Conservation (phyloP, 2,797 vertebrate species). For the Acanthiza pusilla region DNA sequence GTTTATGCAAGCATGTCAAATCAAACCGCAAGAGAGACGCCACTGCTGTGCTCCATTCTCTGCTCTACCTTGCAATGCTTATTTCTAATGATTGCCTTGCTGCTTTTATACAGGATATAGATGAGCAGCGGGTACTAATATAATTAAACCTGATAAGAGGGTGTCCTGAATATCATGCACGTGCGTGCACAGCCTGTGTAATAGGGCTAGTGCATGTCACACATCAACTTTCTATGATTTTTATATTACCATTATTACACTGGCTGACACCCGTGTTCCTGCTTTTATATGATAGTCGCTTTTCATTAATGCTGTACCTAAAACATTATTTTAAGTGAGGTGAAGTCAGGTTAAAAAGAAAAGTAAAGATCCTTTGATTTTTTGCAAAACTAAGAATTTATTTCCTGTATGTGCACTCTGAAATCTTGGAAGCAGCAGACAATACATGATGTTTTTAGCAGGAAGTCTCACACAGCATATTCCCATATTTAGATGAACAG, state of each 20-base stretch:
- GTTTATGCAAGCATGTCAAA: constrained; percentile 41
- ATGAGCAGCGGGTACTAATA: constrained; percentile 41
- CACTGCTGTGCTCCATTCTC: background rate
- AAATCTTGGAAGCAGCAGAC: background rate
- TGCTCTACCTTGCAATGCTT: background rate
- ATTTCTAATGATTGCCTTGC: constrained; percentile 40
- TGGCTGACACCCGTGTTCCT: background rate
- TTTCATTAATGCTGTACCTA: background rate
- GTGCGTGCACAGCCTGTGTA: constrained; percentile 34
- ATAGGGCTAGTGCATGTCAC: background rate
- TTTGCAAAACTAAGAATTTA: background rate
- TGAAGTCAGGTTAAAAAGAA: background rate
- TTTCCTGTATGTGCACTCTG: background rate
- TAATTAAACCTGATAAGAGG: constrained; percentile 60
- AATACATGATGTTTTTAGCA: background rate
- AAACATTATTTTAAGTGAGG: background rate
- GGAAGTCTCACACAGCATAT: background rate
- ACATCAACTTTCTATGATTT: constrained; percentile 50
- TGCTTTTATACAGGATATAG: constrained; percentile 49
- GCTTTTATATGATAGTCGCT: background rate
- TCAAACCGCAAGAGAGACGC: background rate
- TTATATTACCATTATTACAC: constrained; percentile 23
- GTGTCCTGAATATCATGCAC: constrained; percentile 24
- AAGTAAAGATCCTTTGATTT: background rate
- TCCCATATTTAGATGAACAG: background rate